Conservation (phyloP, 2,888 invertebrate species). For the Bruchidius siliquastri region DNA sequence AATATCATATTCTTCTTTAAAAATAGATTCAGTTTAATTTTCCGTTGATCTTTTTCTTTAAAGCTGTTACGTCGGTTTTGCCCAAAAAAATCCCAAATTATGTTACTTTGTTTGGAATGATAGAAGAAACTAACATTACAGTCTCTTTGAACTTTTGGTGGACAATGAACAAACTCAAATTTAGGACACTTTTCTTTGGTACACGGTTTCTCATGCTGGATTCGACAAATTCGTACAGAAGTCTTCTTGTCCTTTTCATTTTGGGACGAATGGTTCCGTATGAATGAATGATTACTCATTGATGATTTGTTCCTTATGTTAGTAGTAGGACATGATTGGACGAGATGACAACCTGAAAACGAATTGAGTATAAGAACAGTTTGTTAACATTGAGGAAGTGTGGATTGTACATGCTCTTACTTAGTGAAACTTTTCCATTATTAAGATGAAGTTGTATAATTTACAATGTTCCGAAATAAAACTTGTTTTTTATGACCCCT, state of each 20-base stretch:
- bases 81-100: too few species aligned
- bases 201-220: conserved; percentile 6
- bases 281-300: not conserved
- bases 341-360: not conserved
- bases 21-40: too few species aligned
- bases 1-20: too few species aligned
- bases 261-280: not conserved
- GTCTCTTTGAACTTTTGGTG: not conserved
- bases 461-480: too few species aligned
- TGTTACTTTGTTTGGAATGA: too few species aligned
- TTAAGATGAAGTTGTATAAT: too few species aligned
- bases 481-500: too few species aligned
- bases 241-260: not conserved
- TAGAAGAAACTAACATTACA: not conserved
- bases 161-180: conserved; percentile 12
- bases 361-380: not conserved
- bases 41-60: too few species aligned
- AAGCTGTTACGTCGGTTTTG: too few species aligned
- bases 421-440: too few species aligned
- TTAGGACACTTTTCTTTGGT: conserved; percentile 4
- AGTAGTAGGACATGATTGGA: not conserved
- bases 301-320: not conserved
- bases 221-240: not conserved
- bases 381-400: too few species aligned
- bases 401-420: too few species aligned